Conservation (phyloP, 2,888 invertebrate genomes). For the Hydropsyche betteni region DNA sequence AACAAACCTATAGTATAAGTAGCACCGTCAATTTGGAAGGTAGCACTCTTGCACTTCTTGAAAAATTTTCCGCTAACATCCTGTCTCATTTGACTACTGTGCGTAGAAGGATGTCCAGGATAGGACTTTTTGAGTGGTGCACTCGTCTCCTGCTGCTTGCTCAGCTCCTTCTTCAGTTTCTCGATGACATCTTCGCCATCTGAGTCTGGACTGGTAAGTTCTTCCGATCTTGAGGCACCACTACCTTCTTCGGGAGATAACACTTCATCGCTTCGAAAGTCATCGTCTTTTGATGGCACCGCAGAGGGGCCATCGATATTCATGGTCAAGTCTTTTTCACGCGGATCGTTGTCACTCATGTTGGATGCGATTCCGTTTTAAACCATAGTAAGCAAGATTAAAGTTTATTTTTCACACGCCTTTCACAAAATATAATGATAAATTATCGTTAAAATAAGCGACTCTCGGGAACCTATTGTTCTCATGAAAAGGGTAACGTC, state of each 20-base stretch:
- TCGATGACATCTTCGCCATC: constrained; percentile 42
- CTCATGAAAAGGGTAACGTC: too few relatives aligned
- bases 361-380: background rate
- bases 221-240: constrained; percentile 39
- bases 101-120: constrained; percentile 59
- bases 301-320: background rate
- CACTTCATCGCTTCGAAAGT: background rate
- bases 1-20: constrained; percentile 85
- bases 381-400: background rate
- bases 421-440: too few relatives aligned
- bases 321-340: constrained; percentile 7
- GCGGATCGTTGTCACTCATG: constrained; percentile 3
- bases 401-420: too few relatives aligned
- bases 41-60: constrained; percentile 88
- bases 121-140: constrained; percentile 61
- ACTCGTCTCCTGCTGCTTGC: constrained; percentile 54
- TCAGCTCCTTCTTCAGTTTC: constrained; percentile 43
- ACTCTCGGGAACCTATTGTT: too few relatives aligned
- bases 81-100: constrained; percentile 64
- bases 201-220: constrained; percentile 15
- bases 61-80: constrained; percentile 70
- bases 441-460: too few relatives aligned
- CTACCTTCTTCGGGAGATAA: constrained; percentile 2
- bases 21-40: constrained; percentile 86
- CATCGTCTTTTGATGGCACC: background rate